Percentiles rank a stretch among this genome's conserved stretches.
phyloP scores from a whole-genome alignment of 2,797 vertebrate genomes.

The Smutsia temminckii region DNA sequence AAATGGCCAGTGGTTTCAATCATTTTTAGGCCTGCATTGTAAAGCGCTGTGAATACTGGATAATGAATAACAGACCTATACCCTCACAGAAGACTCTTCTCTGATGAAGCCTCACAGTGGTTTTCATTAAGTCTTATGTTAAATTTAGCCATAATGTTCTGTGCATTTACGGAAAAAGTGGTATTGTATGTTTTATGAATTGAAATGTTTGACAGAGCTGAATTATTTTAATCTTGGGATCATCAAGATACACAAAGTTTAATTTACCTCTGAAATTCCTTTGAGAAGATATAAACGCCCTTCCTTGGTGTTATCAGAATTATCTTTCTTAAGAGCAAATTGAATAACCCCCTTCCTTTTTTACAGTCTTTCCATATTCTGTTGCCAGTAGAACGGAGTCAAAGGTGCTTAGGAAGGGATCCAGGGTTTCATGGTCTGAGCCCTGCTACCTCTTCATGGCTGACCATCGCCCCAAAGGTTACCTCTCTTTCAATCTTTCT shows the following conservation, averaged over 20 bases:
- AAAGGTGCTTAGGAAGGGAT: not conserved
- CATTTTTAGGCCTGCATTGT: conserved; percentile 25
- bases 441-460: not conserved
- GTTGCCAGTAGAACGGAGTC: not conserved
- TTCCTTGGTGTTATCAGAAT: not conserved
- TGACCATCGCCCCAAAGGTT: not conserved
- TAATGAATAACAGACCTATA: conserved; percentile 51
- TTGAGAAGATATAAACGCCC: conserved; percentile 30
- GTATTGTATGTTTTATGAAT: not conserved
- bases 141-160: conserved; percentile 14
- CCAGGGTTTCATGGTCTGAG: not conserved
- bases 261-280: conserved; percentile 44
- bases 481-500: not conserved
- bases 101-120: conserved; percentile 6
- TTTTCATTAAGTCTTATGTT: conserved; percentile 57
- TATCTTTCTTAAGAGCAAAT: conserved; percentile 8
- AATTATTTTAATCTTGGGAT: conserved; percentile 56
- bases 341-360: not conserved
- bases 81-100: not conserved
- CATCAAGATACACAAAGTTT: conserved; percentile 32
- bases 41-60: not conserved
- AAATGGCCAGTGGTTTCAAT: conserved; percentile 32
- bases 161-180: conserved; percentile 41
- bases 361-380: not conserved
- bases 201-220: conserved; percentile 53